A percentile compares a stretch with the other conserved stretches of the same genome.
phyloP scores from a whole-genome alignment of 2,888 invertebrate genomes.

The Mesochorus sp. region DNA sequence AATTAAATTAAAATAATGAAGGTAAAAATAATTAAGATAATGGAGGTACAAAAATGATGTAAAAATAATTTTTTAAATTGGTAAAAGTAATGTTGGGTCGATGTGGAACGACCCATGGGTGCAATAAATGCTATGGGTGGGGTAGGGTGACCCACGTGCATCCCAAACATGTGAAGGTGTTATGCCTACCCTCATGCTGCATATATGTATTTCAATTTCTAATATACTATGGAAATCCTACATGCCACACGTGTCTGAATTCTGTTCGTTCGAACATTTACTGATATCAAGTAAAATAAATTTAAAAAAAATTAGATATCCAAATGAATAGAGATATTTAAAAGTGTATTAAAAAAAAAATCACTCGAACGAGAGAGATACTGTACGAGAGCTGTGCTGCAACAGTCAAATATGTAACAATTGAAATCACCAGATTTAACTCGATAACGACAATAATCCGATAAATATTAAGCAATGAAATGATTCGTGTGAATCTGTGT shows the following conservation, averaged over 20 bases:
- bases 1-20: no score
- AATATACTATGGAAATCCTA: conserved; percentile 13
- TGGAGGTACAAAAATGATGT: no score
- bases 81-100: no score
- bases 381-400: neutral
- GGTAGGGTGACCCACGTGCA: conserved; percentile 4
- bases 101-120: no score
- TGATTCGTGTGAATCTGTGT: conserved; percentile 37
- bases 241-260: conserved; percentile 3
- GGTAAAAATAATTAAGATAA: no score
- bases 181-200: conserved; percentile 12
- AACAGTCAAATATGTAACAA: conserved; percentile 6
- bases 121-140: neutral
- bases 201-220: conserved; percentile 8
- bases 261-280: conserved; percentile 14
- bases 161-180: conserved; percentile 3
- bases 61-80: no score
- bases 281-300: no score
- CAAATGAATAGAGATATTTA: neutral
- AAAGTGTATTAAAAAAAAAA: neutral
- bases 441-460: conserved; percentile 27
- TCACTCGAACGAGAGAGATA: neutral
- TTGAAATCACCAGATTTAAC: neutral
- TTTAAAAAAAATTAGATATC: no score
- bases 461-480: conserved; percentile 13